Base-by-base conservation (phyloP, 30 jellyfish, hydroid and myxozoan species). In the Sanderia malayensis region DNA sequence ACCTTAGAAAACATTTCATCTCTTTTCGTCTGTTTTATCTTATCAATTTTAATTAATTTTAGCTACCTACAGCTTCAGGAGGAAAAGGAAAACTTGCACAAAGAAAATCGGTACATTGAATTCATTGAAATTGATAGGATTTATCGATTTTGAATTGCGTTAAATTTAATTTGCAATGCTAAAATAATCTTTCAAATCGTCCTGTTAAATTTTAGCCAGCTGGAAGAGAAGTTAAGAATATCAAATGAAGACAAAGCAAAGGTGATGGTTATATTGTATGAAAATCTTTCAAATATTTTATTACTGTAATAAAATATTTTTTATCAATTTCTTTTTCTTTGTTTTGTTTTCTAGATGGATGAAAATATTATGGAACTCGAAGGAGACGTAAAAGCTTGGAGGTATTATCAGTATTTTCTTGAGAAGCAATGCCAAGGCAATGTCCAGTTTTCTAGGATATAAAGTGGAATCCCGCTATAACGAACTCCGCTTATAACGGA, bases 31-130 rank as follows among this genome's bases (percentile, higher is more conserved):
- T n/a, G n/a, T n/a, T n/a, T n/a, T n/a, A n/a, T n/a, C n/a, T n/a
- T n/a, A n/a, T n/a, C n/a, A n/a, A n/a, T n/a, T n/a, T n/a, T n/a
- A n/a, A n/a, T n/a, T n/a, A n/a, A n/a, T 47, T 46, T 21, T 61
- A 88, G 97, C 44, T 81, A 55, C 55, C 57, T 79, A 9, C 91
- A 81, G 52, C 77, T 88, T 2, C 89, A 75, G 53, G 95, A 88
- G 7, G 97, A 88, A 46, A 88, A 80, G 65, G 97, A 88, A 58
- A 46, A 44, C 19, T 47, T 80, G 67, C 87, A 80, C 32, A 58
- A 76, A 46, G 97, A 81, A 25, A 66, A 75, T 18, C 66, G 78
- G 82, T 71, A 60, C 19, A 63, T 17, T 2, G n/a, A n/a, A n/a
- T n/a, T n/a, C n/a, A n/a, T n/a, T n/a, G n/a, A n/a, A n/a, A n/a